A percentile compares a stretch with the other conserved stretches of the same genome.
Conservation (phyloP, 2,888 invertebrate genomes). For the Hydriomena furcata region DNA sequence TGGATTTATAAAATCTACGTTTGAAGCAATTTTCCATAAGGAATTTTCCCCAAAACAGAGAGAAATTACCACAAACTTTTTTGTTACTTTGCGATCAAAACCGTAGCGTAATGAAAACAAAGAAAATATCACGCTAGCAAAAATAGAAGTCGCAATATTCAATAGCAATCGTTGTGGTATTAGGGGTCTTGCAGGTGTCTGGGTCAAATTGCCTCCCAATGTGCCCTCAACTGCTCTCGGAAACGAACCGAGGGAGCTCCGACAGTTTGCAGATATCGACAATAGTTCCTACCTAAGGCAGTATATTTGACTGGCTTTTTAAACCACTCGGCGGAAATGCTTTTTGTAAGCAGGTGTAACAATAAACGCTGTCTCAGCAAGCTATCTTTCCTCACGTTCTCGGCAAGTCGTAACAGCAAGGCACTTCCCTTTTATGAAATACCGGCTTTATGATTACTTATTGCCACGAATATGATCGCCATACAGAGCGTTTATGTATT, state of each 20-base stretch:
- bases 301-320: slow-evolving; percentile 41
- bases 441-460: slow-evolving; percentile 73
- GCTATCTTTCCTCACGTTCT: slow-evolving; percentile 66
- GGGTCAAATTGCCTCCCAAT: slow-evolving; percentile 26
- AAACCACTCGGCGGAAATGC: slow-evolving; percentile 45
- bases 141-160: slow-evolving; percentile 23
- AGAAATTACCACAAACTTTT: not conserved
- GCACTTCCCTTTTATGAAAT: slow-evolving; percentile 70
- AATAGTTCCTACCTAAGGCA: slow-evolving; percentile 20
- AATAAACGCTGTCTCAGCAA: slow-evolving; percentile 61
- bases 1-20: no score
- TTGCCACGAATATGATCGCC: slow-evolving; percentile 62
- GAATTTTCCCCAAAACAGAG: no score
- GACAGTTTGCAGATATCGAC: slow-evolving; percentile 27
- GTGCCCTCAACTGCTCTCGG: slow-evolving; percentile 19
- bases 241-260: slow-evolving; percentile 19
- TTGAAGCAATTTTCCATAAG: no score
- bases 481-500: slow-evolving; percentile 56
- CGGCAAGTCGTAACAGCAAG: slow-evolving; percentile 63
- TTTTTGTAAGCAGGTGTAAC: slow-evolving; percentile 66
- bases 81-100: not conserved
- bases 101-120: not conserved
- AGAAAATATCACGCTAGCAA: slow-evolving; percentile 14
- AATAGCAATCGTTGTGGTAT: slow-evolving; percentile 18
- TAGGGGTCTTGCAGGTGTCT: slow-evolving; percentile 23